phyloP scores from a whole-genome alignment of 2,888 invertebrate species.

The Cryptus armator region DNA sequence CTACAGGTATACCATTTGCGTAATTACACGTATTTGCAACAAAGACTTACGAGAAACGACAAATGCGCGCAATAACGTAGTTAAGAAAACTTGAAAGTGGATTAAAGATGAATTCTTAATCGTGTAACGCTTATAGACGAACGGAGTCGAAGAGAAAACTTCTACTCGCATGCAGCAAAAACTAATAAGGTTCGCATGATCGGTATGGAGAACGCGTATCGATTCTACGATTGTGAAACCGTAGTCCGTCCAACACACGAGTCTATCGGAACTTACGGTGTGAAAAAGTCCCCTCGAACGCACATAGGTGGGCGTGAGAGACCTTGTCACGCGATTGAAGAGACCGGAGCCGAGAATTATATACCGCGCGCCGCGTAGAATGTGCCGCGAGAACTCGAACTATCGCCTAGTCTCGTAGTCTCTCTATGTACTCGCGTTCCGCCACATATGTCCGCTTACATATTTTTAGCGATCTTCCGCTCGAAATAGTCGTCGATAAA shows the following conservation, averaged over 20 bases:
- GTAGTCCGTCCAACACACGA: background rate
- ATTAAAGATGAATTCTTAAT: conserved; percentile 1
- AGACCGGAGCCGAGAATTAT: conserved; percentile 34
- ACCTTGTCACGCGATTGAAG: conserved; percentile 49
- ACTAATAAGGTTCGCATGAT: conserved; percentile 52
- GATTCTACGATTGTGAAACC: conserved; percentile 50
- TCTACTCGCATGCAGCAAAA: conserved; percentile 2
- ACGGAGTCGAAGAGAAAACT: background rate
- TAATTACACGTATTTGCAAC: background rate
- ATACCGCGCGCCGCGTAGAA: background rate
- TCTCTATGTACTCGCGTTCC: conserved; percentile 24
- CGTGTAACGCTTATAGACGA: background rate
- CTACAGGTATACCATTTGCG: conserved; percentile 3
- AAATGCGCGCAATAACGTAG: background rate
- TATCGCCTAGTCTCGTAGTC: background rate
- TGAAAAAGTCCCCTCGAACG: conserved; percentile 9
- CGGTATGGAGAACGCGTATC: conserved; percentile 38
- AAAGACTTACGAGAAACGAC: background rate
- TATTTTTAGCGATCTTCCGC: conserved; percentile 46
- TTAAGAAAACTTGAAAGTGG: background rate
- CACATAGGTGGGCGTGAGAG: conserved; percentile 51
- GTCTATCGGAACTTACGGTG: background rate
- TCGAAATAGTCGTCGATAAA: conserved; percentile 50
- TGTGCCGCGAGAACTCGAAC: background rate
- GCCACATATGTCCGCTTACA: conserved; percentile 44